Conservation (phyloP, 2,797 vertebrate species). For the Manis crassicaudata region DNA sequence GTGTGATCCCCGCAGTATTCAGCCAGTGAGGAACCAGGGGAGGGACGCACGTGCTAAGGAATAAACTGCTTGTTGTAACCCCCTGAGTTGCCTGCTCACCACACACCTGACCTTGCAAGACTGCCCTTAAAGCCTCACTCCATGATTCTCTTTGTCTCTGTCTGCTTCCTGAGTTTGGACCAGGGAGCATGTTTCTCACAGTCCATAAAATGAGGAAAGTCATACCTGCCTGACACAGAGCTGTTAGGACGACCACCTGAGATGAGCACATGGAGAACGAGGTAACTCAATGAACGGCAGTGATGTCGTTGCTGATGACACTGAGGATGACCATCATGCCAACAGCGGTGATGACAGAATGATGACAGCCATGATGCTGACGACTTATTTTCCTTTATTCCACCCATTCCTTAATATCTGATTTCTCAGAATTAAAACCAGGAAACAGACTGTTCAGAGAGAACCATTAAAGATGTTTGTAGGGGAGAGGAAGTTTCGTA, state of each 20-base stretch:
- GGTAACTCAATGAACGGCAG: too few relatives aligned
- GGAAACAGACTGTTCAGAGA: not conserved
- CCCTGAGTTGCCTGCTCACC: too few relatives aligned
- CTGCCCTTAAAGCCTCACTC: too few relatives aligned
- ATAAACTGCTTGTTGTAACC: too few relatives aligned
- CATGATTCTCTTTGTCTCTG: too few relatives aligned
- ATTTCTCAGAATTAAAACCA: constrained; percentile 34
- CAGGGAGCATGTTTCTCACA: too few relatives aligned
- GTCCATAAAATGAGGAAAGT: not conserved
- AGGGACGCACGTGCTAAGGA: too few relatives aligned
- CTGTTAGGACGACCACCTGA: not conserved
- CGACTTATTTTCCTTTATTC: not conserved
- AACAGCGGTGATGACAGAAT: not conserved
- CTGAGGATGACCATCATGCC: accelerated
- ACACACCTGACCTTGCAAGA: too few relatives aligned
- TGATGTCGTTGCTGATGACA: too few relatives aligned
- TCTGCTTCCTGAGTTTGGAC: too few relatives aligned
- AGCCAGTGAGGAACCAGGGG: too few relatives aligned
- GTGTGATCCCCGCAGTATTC: too few relatives aligned
- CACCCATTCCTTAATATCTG: not conserved
- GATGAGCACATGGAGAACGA: not conserved
- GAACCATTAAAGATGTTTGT: not conserved
- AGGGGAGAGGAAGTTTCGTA: not conserved
- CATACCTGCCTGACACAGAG: not conserved
- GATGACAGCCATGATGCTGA: accelerated